Base-by-base conservation (phyloP, 2,888 invertebrate genomes). In the Macrophya alboannulata region DNA sequence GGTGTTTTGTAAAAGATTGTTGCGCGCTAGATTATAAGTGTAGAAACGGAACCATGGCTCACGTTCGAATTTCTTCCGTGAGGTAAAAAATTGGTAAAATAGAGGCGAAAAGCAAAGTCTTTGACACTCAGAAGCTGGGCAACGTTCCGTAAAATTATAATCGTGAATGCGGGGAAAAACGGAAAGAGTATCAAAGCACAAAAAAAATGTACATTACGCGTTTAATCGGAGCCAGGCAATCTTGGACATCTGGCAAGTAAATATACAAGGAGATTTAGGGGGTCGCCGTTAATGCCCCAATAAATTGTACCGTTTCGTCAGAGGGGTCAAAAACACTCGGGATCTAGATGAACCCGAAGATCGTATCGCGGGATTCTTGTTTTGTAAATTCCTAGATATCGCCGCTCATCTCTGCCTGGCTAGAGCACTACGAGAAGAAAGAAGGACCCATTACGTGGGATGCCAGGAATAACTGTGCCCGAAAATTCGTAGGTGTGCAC, bases 341-440 rank as follows among this genome's bases (percentile, higher is more conserved):
- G 86, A 89, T 89, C 89, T 88, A 88, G 88, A 89, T 89, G 89
- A 88, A 88, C 87, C 85, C 86, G 86, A 87, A 87, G 89, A 87
- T 79, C 77, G 86, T 88, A 87, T 86, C 86, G 84, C 87, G 85
- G 86, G 87, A 86, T 88, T 89, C 89, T 88, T 89, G 87, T 76
- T 85, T 79, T 85, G 86, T 85, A 87, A 88, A 89, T 89, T 89
- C 89, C 89, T 89, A 89, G 89, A 89, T 88, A 86, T 86, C 62
- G 82, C 84, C 84, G 84, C 86, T 86, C 86, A 74, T 87, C 84
- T 83, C 84, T 21, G 25, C 48, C 25, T 2, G 68, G 48, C 21
- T 43, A 48, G 48, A 48, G 68, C 25, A 68, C n/a, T 51, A n/a
- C 21, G 45, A 65, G 62, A 48, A 31, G 15, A 37, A 43, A 25